A percentile compares a stretch with the other conserved stretches of the same genome.
phyloP scores from a whole-genome alignment of 2,113 vertebrate genomes.

The Spheniscus mendiculus region DNA sequence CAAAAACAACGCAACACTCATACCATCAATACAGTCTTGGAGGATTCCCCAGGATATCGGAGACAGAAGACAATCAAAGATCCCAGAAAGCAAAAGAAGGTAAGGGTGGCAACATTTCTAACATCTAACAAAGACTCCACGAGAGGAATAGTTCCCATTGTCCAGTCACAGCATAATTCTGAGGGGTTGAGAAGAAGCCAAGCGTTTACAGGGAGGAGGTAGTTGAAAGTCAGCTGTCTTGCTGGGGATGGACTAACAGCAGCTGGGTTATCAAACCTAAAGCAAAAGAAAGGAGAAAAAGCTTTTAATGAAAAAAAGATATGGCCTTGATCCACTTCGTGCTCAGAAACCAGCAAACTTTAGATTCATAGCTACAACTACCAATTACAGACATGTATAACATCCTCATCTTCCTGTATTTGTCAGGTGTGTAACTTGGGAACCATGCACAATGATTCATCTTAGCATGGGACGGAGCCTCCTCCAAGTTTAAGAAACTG shows the following conservation, averaged over 20 bases:
- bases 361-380: not conserved
- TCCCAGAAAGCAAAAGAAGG: conserved; percentile 86
- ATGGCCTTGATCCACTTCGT: not conserved
- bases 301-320: not conserved
- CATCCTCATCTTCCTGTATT: not conserved
- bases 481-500: not conserved
- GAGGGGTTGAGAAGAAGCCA: conserved; percentile 97
- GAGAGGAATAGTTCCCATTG: conserved; percentile 97
- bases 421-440: not conserved
- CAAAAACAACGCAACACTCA: conserved; percentile 18
- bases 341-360: not conserved
- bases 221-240: conserved; percentile 96
- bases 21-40: conserved; percentile 95
- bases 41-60: conserved; percentile 84
- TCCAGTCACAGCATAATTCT: conserved; percentile 98
- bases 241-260: conserved; percentile 91
- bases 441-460: not conserved
- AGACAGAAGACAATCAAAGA: conserved; percentile 87
- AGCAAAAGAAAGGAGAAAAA: not conserved
- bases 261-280: conserved; percentile 97
- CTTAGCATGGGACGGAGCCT: not conserved
- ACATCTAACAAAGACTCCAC: conserved; percentile 90
- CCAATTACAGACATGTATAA: not conserved
- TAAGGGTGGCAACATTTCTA: conserved; percentile 89
- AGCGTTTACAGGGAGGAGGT: conserved; percentile 94